These are phyloP conservation scores for Smutsia temminckii DNA, from an alignment of 2,797 vertebrate genomes.

Conservation along the genomic window DNA sequence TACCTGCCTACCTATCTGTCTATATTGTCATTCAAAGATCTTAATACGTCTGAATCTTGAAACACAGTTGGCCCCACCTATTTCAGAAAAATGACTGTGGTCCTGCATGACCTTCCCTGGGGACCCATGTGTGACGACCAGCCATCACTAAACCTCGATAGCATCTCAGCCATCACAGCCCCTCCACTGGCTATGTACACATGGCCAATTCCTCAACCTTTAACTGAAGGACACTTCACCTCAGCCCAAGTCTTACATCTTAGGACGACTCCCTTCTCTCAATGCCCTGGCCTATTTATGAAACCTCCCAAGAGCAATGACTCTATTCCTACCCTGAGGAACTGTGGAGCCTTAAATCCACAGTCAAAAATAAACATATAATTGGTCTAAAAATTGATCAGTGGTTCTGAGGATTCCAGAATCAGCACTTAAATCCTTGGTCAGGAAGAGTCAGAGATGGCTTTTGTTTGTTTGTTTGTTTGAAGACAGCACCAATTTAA, in stretches of 20 bases:
- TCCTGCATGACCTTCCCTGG: not conserved
- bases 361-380: constrained; percentile 56
- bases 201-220: accelerated
- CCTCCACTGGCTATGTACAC: accelerated
- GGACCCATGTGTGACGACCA: accelerated
- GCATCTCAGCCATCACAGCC: accelerated
- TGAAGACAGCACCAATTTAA: not conserved
- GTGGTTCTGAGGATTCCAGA: constrained; percentile 28
- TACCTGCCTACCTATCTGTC: no score
- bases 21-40: not conserved
- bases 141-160: accelerated
- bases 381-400: constrained; percentile 65
- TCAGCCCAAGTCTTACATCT: not conserved
- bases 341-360: constrained; percentile 68
- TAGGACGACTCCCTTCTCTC: not conserved
- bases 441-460: not conserved
- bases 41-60: not conserved
- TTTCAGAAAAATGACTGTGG: not conserved
- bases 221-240: not conserved
- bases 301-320: constrained; percentile 33
- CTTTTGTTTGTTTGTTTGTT: not conserved
- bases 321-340: not conserved
- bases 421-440: not conserved
- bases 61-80: not conserved
- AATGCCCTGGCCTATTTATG: not conserved